These are phyloP conservation scores for Drosophila sucinea DNA, from an alignment of 1,140 invertebrate genomes.

Conservation along the genomic window DNA sequence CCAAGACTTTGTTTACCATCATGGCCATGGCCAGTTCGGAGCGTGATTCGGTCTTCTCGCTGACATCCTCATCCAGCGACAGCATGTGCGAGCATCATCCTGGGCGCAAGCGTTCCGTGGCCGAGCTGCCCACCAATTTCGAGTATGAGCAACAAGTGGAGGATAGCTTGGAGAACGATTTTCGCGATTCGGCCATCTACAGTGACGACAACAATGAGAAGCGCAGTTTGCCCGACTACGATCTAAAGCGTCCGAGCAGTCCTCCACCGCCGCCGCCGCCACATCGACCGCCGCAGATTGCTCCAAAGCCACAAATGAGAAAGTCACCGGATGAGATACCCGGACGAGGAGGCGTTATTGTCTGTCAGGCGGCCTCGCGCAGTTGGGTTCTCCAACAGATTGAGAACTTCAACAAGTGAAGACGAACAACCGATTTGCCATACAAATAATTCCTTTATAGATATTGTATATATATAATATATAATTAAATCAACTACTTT, in stretches of 20 bases:
- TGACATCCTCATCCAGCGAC: conserved; percentile 86
- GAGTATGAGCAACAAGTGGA: conserved; percentile 80
- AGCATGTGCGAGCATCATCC: conserved; percentile 82
- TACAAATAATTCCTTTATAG: conserved; percentile 52
- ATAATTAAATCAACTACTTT: conserved; percentile 4
- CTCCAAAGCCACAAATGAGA: conserved; percentile 60
- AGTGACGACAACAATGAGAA: conserved; percentile 87
- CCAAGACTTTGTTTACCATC: conserved; percentile 85
- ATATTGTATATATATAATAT: conserved; percentile 1
- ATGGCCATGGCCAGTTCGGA: conserved; percentile 77
- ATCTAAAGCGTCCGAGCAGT: conserved; percentile 58
- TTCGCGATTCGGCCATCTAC: conserved; percentile 93
- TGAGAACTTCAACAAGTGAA: conserved; percentile 80
- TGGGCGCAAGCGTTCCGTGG: conserved; percentile 36
- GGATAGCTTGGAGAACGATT: conserved; percentile 85
- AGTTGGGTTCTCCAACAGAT: conserved; percentile 82
- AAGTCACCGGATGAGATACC: conserved; percentile 31
- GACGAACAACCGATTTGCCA: conserved; percentile 41
- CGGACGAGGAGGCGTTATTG: conserved; percentile 38
- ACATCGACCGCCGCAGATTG: conserved; percentile 52
- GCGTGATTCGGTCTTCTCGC: conserved; percentile 85
- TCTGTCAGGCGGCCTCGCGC: conserved; percentile 68
- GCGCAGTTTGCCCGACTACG: conserved; percentile 49
- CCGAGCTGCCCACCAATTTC: conserved; percentile 49
- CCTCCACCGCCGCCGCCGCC: conserved; percentile 65